These are phyloP conservation scores for Iguana delicatissima DNA, from an alignment of 2,797 vertebrate genomes.

Conservation along the genomic window DNA sequence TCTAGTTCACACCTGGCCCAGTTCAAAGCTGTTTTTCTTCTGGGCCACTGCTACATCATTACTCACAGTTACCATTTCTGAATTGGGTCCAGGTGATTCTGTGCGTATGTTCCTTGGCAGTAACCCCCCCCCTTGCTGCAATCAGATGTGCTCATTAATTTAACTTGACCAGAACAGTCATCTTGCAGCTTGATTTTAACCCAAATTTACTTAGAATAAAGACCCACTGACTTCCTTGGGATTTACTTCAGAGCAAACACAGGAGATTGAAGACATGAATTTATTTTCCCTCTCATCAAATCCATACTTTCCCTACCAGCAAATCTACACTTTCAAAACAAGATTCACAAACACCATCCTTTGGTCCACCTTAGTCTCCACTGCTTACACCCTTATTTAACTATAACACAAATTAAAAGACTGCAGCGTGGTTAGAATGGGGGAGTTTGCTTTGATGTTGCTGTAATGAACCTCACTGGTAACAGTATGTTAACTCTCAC, in stretches of 20 bases:
- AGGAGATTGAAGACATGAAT: not conserved
- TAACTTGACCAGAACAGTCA: too few relatives aligned
- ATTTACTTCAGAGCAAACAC: not conserved
- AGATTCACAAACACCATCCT: not conserved
- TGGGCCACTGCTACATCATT: not conserved
- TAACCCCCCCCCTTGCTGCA: too few relatives aligned
- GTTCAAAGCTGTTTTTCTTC: not conserved
- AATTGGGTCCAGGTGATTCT: not conserved
- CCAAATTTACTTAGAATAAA: not conserved
- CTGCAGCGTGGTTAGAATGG: not conserved
- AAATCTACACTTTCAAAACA: not conserved
- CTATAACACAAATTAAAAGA: not conserved
- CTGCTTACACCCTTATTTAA: not conserved
- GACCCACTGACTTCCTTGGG: not conserved
- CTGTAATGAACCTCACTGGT: slow-evolving; percentile 43
- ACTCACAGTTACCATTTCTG: not conserved
- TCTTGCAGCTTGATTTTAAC: not conserved
- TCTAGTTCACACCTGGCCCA: not conserved
- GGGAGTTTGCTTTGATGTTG: slow-evolving; percentile 15
- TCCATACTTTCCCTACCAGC: too few relatives aligned
- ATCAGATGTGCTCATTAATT: too few relatives aligned
- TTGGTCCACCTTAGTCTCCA: not conserved
- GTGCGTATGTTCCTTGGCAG: too few relatives aligned
- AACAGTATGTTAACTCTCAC: slow-evolving; percentile 47
- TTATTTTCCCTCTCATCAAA: not conserved